Conservation (phyloP, 2,888 invertebrate genomes). For the Lycaena phlaeas region DNA sequence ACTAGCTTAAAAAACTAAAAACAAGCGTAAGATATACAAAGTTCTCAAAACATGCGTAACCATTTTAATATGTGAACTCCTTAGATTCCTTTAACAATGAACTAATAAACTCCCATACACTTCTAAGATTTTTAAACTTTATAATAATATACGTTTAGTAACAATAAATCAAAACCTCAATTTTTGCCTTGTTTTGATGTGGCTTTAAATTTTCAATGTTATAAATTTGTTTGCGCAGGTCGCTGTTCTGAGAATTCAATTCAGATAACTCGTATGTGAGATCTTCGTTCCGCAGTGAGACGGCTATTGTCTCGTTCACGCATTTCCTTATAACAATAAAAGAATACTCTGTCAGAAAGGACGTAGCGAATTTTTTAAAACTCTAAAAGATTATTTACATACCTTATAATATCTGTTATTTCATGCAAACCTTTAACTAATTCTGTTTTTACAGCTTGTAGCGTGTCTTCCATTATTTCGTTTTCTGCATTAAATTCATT, state of each 20-base stretch:
- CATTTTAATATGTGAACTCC: too few species aligned
- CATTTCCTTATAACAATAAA: slow-evolving; percentile 34
- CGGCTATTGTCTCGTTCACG: slow-evolving; percentile 38
- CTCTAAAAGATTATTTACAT: slow-evolving; percentile 7
- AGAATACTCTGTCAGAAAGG: not conserved
- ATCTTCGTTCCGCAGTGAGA: slow-evolving; percentile 42
- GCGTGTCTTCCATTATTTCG: slow-evolving; percentile 38
- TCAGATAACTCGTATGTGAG: slow-evolving; percentile 39
- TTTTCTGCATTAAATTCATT: slow-evolving; percentile 50
- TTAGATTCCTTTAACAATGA: too few species aligned
- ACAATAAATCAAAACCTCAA: slow-evolving; percentile 31
- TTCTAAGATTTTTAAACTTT: too few species aligned
- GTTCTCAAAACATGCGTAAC: too few species aligned
- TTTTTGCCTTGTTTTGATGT: slow-evolving; percentile 29
- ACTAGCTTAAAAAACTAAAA: too few species aligned
- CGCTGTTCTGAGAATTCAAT: slow-evolving; percentile 39
- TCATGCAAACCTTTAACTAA: slow-evolving; percentile 38
- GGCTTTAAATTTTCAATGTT: slow-evolving; percentile 36
- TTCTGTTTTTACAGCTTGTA: slow-evolving; percentile 41
- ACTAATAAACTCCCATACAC: too few species aligned
- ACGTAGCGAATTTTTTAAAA: not conserved
- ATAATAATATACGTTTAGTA: too few species aligned
- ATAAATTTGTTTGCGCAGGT: slow-evolving; percentile 44
- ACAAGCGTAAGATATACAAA: too few species aligned
- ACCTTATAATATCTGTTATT: slow-evolving; percentile 43